phyloP scores from a whole-genome alignment of 2,888 invertebrate species.

The Branchellion lobata region DNA sequence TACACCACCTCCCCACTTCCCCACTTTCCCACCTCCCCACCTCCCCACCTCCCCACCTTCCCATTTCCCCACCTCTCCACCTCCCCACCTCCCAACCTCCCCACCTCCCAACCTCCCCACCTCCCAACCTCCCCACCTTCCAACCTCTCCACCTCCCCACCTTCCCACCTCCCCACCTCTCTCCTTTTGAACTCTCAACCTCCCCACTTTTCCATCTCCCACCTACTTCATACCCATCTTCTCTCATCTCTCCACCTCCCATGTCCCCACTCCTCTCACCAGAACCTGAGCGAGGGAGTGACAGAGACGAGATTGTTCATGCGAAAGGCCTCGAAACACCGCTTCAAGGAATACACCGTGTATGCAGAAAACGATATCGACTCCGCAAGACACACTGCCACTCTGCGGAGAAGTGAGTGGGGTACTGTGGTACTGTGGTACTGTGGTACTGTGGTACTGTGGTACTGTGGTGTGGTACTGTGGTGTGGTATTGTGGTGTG shows the following conservation, averaged over 20 bases:
- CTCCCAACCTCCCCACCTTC: neutral
- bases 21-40: conserved; percentile 15
- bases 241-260: neutral
- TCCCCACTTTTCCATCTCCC: neutral
- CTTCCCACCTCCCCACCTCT: neutral
- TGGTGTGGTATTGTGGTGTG: too few species aligned
- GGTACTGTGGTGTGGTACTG: too few species aligned
- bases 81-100: neutral
- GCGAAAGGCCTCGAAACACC: neutral
- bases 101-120: neutral
- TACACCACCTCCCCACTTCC: neutral
- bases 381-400: neutral
- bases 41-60: neutral
- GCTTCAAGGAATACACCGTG: conserved; percentile 27
- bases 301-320: conserved; percentile 32
- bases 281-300: conserved; percentile 17
- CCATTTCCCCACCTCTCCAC: neutral
- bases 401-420: conserved; percentile 13
- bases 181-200: neutral
- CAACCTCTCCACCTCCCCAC: neutral
- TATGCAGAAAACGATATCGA: conserved; percentile 16
- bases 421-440: neutral
- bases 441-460: too few species aligned
- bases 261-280: neutral
- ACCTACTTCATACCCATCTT: neutral